Evolutionary conservation across 2,797 vertebrate species (phyloP).

Genomic region (Sebastes diaconus): DNA sequence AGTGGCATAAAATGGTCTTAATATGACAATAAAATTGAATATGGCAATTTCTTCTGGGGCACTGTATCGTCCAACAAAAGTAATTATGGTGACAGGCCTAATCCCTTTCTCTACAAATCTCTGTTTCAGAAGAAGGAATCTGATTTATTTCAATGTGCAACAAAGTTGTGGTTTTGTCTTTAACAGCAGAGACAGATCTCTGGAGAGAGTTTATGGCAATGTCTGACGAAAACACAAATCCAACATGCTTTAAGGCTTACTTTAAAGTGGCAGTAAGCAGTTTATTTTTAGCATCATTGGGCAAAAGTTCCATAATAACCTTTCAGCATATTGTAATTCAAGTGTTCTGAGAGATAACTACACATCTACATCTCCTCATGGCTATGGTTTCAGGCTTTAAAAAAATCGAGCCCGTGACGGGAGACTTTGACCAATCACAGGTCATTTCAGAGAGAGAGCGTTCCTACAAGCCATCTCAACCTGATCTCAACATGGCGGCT

Average conservation of each 20-base stretch:
- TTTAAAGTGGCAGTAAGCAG: neutral
- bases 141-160: neutral
- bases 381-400: too few relatives aligned
- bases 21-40: neutral
- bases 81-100: neutral
- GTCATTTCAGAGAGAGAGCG: too few relatives aligned
- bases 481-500: too few relatives aligned
- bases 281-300: too few relatives aligned
- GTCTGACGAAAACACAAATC: neutral
- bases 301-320: too few relatives aligned
- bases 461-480: too few relatives aligned
- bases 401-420: too few relatives aligned
- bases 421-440: too few relatives aligned
- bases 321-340: too few relatives aligned
- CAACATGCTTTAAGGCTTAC: neutral
- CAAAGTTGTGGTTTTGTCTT: neutral
- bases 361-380: rapidly evolving
- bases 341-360: too few relatives aligned
- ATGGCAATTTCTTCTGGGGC: neutral
- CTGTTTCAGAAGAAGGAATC: neutral
- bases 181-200: neutral
- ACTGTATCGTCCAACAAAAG: neutral
- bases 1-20: neutral
- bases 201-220: neutral
- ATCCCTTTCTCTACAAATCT: neutral